A percentile compares a stretch with the other conserved stretches of the same genome.
Evolutionary conservation across 2,888 invertebrate species (phyloP).

Genomic region (Harpagoxenus sublaevis): DNA sequence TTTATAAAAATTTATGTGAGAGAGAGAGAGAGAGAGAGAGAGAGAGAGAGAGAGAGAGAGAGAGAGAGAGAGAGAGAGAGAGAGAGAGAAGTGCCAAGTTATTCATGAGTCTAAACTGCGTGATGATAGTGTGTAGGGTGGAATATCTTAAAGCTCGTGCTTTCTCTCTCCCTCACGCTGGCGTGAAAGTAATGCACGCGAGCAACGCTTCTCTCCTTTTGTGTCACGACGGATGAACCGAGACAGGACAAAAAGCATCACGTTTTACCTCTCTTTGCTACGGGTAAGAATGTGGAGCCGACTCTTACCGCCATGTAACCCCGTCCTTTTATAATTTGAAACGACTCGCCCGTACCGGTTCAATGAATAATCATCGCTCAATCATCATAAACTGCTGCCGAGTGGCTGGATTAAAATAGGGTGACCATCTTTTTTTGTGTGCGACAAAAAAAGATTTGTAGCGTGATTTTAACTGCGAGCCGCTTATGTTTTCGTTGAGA

Average conservation of each 20-base stretch:
- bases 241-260: slow-evolving; percentile 51
- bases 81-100: slow-evolving; percentile 2
- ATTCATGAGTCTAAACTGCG: slow-evolving; percentile 36
- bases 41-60: background rate
- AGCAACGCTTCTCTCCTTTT: slow-evolving; percentile 29
- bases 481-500: background rate
- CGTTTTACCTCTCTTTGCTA: slow-evolving; percentile 18
- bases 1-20: background rate
- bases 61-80: background rate
- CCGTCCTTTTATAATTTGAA: slow-evolving; percentile 46
- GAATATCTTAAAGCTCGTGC: slow-evolving; percentile 31
- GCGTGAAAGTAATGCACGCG: slow-evolving; percentile 49
- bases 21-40: background rate
- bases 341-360: slow-evolving; percentile 30
- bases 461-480: background rate
- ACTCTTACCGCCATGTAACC: slow-evolving; percentile 60
- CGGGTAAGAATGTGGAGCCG: slow-evolving; percentile 17
- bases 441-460: background rate
- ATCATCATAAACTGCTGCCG: slow-evolving; percentile 64
- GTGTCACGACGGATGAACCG: slow-evolving; percentile 31
- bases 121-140: slow-evolving; percentile 20
- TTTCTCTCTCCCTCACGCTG: slow-evolving; percentile 35
- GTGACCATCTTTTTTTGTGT: background rate
- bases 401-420: slow-evolving; percentile 41
- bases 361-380: slow-evolving; percentile 70